Evolutionary conservation across 2,888 invertebrate species (phyloP).

Genomic region (Hydroisotoma schaefferi): DNA sequence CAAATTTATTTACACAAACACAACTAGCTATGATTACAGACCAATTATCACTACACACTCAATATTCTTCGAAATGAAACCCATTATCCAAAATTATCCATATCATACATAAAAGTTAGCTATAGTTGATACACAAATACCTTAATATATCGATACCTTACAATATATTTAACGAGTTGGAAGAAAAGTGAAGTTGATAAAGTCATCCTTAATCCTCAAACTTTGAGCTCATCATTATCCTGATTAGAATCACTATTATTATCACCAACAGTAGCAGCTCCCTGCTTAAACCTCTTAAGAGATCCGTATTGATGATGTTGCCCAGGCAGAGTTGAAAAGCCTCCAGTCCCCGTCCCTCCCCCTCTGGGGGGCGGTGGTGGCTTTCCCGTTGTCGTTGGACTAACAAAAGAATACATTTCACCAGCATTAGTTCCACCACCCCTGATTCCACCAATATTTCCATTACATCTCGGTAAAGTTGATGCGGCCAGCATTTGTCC

Average conservation of each 20-base stretch:
- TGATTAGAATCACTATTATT: slow-evolving; percentile 12
- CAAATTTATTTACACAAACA: no score
- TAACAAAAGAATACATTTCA: not conserved
- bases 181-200: no score
- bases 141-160: no score
- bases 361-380: slow-evolving; percentile 47
- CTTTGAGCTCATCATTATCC: slow-evolving; percentile 10
- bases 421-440: slow-evolving; percentile 14
- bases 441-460: slow-evolving; percentile 28
- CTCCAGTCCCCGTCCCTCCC: slow-evolving; percentile 12
- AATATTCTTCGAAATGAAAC: no score
- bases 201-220: slow-evolving; percentile 4
- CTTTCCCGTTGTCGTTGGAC: slow-evolving; percentile 14
- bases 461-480: slow-evolving; percentile 45
- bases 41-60: no score
- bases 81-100: no score
- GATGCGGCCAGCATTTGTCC: slow-evolving; percentile 40
- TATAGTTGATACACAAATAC: no score
- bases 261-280: slow-evolving; percentile 3
- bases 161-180: no score
- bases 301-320: not conserved
- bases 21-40: no score
- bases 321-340: slow-evolving; percentile 45
- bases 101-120: no score
- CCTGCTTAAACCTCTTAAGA: not conserved